phyloP scores from a whole-genome alignment of 2,797 vertebrate genomes.

The Knipowitschia caucasica region DNA sequence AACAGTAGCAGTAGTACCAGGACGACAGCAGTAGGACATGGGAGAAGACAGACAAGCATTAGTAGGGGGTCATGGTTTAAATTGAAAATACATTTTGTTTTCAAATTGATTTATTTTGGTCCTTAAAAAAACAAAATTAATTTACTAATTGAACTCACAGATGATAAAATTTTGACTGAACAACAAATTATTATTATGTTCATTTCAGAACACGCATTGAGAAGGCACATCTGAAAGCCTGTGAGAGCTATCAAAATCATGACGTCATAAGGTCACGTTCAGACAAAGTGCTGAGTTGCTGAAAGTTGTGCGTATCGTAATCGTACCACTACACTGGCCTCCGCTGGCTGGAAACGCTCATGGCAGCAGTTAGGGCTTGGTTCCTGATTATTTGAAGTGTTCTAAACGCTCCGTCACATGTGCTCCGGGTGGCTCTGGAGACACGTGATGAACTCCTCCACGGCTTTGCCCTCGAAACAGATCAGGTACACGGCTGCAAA shows the following conservation, averaged over 20 bases:
- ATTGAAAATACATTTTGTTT: not conserved
- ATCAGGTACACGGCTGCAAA: constrained; percentile 83
- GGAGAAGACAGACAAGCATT: no score
- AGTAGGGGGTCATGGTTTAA: no score
- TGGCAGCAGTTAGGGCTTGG: not conserved
- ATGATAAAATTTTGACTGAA: not conserved
- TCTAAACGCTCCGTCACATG: no score
- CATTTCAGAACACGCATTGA: not conserved
- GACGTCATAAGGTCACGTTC: not conserved
- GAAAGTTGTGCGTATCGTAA: constrained; percentile 21
- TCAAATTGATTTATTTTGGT: not conserved
- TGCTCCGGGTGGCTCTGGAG: constrained; percentile 87
- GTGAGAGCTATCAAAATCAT: constrained; percentile 8
- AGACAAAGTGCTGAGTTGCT: constrained; percentile 12
- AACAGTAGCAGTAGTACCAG: no score
- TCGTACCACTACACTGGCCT: constrained; percentile 25
- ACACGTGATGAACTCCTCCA: constrained; percentile 82
- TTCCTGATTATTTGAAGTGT: no score
- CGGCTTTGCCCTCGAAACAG: constrained; percentile 79
- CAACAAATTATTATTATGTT: not conserved
- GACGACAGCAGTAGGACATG: no score
- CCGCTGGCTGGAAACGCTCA: constrained; percentile 31
- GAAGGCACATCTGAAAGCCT: not conserved
- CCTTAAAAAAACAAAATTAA: not conserved
- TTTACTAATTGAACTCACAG: no score